Conservation (phyloP, 2,888 invertebrate genomes). For the Pegoplata infirma region DNA sequence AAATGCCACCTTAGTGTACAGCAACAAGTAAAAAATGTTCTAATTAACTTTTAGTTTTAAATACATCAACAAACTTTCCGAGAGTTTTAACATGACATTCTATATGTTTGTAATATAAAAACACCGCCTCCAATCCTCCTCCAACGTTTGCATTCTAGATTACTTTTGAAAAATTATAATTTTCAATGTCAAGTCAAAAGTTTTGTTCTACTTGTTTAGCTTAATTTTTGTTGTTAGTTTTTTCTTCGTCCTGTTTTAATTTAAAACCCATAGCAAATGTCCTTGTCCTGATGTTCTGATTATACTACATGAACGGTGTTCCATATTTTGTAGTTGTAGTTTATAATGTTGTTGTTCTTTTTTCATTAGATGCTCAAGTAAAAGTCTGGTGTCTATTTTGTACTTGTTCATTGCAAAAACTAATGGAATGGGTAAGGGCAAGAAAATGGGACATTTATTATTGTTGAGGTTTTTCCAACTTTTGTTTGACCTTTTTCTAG, state of each 20-base stretch:
- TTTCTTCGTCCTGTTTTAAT: slow-evolving; percentile 26
- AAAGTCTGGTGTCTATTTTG: neutral
- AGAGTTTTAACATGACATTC: too few species aligned
- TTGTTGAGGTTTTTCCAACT: slow-evolving; percentile 34
- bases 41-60: slow-evolving; percentile 52
- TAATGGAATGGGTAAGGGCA: neutral
- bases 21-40: slow-evolving; percentile 16
- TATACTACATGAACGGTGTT: too few species aligned
- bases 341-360: neutral
- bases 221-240: slow-evolving; percentile 17
- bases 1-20: too few species aligned
- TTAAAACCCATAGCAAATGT: slow-evolving; percentile 61
- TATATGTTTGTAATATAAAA: neutral
- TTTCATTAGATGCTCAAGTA: neutral
- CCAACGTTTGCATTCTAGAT: neutral
- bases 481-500: slow-evolving; percentile 33
- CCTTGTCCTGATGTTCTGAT: slow-evolving; percentile 68
- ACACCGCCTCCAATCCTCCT: neutral
- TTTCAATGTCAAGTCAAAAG: slow-evolving; percentile 64
- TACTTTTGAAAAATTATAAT: slow-evolving; percentile 39
- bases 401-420: neutral
- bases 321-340: slow-evolving; percentile 28
- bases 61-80: neutral
- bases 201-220: slow-evolving; percentile 53
- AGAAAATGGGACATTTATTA: slow-evolving; percentile 5